These are phyloP conservation scores for Agrotis puta DNA, from an alignment of 2,888 invertebrate species.

Conservation along the genomic window DNA sequence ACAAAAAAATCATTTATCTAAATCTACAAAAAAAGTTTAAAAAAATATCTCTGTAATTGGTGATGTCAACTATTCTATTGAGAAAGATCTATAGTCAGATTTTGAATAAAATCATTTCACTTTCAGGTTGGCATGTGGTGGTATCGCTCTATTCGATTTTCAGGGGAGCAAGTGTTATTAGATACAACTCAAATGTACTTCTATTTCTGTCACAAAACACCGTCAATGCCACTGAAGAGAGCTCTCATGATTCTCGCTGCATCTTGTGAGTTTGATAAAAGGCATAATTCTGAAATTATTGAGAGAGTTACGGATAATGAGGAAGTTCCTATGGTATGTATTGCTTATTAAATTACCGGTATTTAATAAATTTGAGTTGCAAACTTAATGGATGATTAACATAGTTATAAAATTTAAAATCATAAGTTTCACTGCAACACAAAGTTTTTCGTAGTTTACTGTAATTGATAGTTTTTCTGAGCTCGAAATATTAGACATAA, in stretches of 20 bases:
- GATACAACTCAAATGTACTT: slow-evolving; percentile 99
- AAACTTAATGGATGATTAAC: not conserved
- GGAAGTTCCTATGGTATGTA: slow-evolving; percentile 96
- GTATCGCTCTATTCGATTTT: slow-evolving; percentile 99
- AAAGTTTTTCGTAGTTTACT: too few species aligned
- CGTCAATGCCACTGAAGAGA: slow-evolving; percentile 98
- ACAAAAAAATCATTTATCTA: too few species aligned
- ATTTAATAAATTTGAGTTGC: not conserved
- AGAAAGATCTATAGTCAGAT: slow-evolving; percentile 4
- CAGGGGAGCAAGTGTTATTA: slow-evolving; percentile 98
- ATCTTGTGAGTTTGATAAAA: slow-evolving; percentile 98
- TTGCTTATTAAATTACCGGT: not conserved
- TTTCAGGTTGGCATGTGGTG: slow-evolving; percentile 98
- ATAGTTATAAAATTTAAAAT: not conserved
- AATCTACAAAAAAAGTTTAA: too few species aligned
- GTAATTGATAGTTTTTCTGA: not conserved
- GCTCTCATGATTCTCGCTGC: slow-evolving; percentile 99
- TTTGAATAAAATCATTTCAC: slow-evolving; percentile 2
- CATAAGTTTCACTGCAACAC: not conserved
- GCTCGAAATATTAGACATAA: not conserved
- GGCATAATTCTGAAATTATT: slow-evolving; percentile 98
- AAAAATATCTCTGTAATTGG: too few species aligned
- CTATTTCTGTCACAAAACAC: slow-evolving; percentile 98
- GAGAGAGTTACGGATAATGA: slow-evolving; percentile 98
- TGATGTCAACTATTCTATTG: not conserved